These are phyloP conservation scores for Adrianichthys oophorus DNA, from an alignment of 2,797 vertebrate genomes.

Conservation along the genomic window DNA sequence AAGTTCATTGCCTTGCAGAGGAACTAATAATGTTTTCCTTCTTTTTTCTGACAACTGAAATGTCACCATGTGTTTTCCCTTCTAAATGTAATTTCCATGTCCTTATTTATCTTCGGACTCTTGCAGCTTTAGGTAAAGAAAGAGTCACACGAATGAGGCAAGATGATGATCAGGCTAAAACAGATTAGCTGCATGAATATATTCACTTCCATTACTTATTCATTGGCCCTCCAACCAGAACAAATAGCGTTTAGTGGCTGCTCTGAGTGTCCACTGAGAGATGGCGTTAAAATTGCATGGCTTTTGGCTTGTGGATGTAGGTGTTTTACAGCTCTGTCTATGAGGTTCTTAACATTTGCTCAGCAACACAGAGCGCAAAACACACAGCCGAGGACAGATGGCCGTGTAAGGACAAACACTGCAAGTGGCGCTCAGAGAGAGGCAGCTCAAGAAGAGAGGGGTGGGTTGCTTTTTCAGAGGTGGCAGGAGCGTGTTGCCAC, in stretches of 20 bases:
- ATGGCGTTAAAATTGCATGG: slow-evolving; percentile 5
- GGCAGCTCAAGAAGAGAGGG: slow-evolving; percentile 8
- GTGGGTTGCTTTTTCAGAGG: slow-evolving; percentile 20
- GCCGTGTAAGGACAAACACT: slow-evolving; percentile 29
- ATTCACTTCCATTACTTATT: slow-evolving; percentile 3
- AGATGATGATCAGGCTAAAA: not conserved
- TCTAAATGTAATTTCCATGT: no score
- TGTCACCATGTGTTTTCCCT: no score
- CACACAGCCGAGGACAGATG: no score
- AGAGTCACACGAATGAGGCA: not conserved
- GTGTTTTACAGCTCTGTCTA: slow-evolving; percentile 12
- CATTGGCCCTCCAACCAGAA: not conserved
- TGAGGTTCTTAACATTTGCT: not conserved
- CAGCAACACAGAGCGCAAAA: no score
- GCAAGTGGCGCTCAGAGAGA: slow-evolving; percentile 16
- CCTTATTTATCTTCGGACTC: no score
- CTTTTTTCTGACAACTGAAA: no score
- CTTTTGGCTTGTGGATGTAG: slow-evolving; percentile 7
- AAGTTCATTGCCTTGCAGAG: no score
- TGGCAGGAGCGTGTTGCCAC: slow-evolving; percentile 23
- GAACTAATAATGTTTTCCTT: no score
- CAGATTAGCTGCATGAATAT: slow-evolving; percentile 3
- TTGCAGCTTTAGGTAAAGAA: no score
- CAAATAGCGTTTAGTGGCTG: slow-evolving; percentile 5
- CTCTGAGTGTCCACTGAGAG: not conserved